Evolutionary conservation across 2,113 vertebrate species (phyloP), one percentile per base, ranked within the genome.

Genomic region (Eptesicus fuscus): DNA sequence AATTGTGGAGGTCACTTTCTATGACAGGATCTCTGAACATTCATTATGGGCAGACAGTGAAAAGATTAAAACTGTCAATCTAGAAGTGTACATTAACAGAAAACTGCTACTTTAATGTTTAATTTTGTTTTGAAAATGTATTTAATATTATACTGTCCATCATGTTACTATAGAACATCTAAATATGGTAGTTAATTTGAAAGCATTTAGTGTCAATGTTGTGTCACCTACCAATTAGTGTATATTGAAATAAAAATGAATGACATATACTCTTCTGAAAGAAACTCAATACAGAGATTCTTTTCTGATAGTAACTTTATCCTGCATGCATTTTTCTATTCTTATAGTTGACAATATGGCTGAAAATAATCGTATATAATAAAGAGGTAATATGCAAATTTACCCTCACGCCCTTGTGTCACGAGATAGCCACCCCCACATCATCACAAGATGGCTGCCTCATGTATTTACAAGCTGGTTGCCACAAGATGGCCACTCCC

Each of bases 61-160:
- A 94, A 97, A 97, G 70, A 97, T 97, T 96, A 97, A 93, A 97
- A 94, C 56, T 98, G 97, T 97, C 98, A 97, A 96, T 96, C 18
- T 80, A 95, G 90, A 97, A 94, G 69, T 80, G 61, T 10, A 82
- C 96, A 91, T 95, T 97, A 97, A 97, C 91, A 97, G 93, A 96
- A 98, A 97, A 95, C 42, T 93, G 32, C 22, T 96, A 77, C 76
- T 95, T 97, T 96, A 32, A 59, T 96, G 82, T 92, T 67, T 98
- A 96, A 96, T 97, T 98, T 98, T 97, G 61, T 96, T 98, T 96
- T 96, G 91, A 97, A 95, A 97, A 97, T 95, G 91, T 92, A 94
- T 96, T 97, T 98, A 95, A 97, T 96, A 96, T 59, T 96, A 17
- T 49, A 87, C 90, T 98, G 96, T 96, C 97, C 77, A 97, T 97